Evolutionary conservation across 2,888 invertebrate genomes (phyloP).

Genomic region (Cantharis rustica): DNA sequence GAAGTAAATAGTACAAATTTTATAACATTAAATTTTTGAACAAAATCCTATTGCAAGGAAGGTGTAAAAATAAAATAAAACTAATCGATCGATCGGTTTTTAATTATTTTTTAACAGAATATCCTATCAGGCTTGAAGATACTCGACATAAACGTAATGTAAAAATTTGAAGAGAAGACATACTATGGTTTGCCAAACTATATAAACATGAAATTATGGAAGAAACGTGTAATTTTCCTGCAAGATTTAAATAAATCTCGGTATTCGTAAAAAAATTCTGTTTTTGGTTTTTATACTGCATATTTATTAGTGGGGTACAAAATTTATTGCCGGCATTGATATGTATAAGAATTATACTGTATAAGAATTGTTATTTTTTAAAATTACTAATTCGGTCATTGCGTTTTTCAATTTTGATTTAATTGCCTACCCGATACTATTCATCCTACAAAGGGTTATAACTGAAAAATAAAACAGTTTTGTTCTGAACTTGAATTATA

Average conservation of each 20-base stretch:
- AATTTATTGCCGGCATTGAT: not conserved
- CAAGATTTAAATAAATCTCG: too few relatives aligned
- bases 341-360: too few relatives aligned
- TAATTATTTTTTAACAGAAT: too few relatives aligned
- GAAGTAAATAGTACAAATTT: too few relatives aligned
- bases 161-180: not conserved
- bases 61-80: too few relatives aligned
- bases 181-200: too few relatives aligned
- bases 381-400: not conserved
- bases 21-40: too few relatives aligned
- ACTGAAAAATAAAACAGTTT: not conserved
- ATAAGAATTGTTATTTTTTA: not conserved
- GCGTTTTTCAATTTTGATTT: not conserved
- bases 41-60: too few relatives aligned
- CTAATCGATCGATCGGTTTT: too few relatives aligned
- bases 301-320: not conserved
- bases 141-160: not conserved
- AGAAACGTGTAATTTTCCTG: too few relatives aligned
- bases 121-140: too few relatives aligned
- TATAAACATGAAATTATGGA: not conserved
- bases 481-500: not conserved
- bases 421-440: too few relatives aligned
- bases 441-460: not conserved
- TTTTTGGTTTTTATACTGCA: not conserved
- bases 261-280: not conserved